phyloP scores from a whole-genome alignment of 2,113 vertebrate species.

The Hemiprocne comata region DNA sequence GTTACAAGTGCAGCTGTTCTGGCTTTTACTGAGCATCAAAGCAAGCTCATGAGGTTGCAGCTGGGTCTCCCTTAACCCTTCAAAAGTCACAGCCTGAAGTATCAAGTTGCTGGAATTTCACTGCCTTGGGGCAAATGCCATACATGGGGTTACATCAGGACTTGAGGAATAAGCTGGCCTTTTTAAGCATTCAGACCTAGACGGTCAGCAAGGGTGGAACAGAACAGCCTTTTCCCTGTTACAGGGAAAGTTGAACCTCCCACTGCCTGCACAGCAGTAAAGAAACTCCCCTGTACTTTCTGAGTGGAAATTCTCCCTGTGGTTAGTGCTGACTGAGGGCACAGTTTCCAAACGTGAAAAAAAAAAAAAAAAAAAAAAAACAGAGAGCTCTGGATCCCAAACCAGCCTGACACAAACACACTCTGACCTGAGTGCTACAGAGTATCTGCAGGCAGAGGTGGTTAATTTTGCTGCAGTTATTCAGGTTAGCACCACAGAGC shows the following conservation, averaged over 20 bases:
- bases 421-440: fast-evolving
- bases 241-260: background rate
- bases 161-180: slow-evolving; percentile 39
- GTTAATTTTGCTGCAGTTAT: background rate
- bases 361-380: background rate
- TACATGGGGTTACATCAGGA: slow-evolving; percentile 32
- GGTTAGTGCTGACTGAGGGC: slow-evolving; percentile 40
- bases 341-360: background rate
- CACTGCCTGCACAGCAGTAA: background rate
- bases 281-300: slow-evolving; percentile 22
- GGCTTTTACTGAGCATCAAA: background rate
- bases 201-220: background rate
- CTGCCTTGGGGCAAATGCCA: slow-evolving; percentile 25
- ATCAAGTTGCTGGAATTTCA: slow-evolving; percentile 35
- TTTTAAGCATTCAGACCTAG: background rate
- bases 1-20: background rate
- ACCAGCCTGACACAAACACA: background rate
- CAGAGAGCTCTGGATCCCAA: background rate
- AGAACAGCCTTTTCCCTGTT: slow-evolving; percentile 62
- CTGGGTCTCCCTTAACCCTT: slow-evolving; percentile 21
- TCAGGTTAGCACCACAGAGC: background rate
- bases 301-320: slow-evolving; percentile 54
- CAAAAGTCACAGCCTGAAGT: background rate
- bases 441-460: background rate
- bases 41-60: background rate